Percentiles rank a stretch among this genome's conserved stretches.
Conservation (phyloP, 2,797 vertebrate genomes). For the Schizothorax lantsangensis region DNA sequence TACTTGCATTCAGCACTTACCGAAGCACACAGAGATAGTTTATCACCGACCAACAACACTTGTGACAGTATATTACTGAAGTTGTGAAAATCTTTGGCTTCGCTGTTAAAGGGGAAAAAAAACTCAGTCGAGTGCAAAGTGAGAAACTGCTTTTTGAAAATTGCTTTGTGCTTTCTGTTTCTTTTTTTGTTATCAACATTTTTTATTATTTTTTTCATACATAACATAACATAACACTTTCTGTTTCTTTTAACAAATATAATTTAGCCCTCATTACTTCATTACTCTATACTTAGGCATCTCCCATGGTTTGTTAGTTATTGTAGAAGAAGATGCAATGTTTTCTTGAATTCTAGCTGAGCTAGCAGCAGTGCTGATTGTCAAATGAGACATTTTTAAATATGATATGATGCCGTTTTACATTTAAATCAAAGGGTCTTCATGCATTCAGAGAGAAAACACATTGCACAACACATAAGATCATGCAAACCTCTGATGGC, state of each 20-base stretch:
- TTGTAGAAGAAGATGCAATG: background rate
- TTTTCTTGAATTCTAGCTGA: background rate
- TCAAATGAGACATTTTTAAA: background rate
- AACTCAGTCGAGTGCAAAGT: background rate
- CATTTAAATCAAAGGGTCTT: background rate
- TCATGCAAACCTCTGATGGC: conserved; percentile 1
- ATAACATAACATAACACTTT: no score
- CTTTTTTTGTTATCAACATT: no score
- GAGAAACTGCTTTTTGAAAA: conserved; percentile 30
- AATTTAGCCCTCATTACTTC: conserved; percentile 29
- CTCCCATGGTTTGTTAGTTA: conserved; percentile 8
- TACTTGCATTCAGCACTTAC: conserved; percentile 32
- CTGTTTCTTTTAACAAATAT: conserved; percentile 22
- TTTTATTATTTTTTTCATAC: no score
- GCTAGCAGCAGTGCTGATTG: background rate
- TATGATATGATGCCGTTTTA: background rate
- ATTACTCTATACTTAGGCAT: background rate
- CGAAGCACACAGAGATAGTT: conserved; percentile 48
- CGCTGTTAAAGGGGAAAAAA: background rate
- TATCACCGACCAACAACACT: conserved; percentile 42
- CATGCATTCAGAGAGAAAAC: background rate
- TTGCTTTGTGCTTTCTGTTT: conserved; percentile 11
- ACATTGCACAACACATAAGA: background rate
- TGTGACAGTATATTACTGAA: conserved; percentile 47
- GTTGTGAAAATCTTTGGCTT: conserved; percentile 37